Evolutionary conservation across 2,113 vertebrate species (phyloP), one percentile per base, ranked within the genome.

Genomic region (Spermophilus dauricus): DNA sequence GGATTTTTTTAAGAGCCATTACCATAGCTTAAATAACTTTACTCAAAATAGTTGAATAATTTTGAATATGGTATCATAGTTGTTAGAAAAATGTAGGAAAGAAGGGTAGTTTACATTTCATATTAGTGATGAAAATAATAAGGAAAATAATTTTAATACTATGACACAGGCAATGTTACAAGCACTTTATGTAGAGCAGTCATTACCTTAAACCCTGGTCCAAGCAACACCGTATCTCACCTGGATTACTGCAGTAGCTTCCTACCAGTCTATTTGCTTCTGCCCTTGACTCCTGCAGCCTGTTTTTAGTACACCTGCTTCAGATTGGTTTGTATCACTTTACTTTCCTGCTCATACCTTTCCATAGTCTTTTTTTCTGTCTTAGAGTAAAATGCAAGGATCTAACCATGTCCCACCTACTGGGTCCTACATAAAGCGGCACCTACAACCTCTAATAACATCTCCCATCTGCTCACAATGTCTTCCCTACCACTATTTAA

Each of bases 51-150:
- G 6, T 93, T 77, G 20, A 78, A 87, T 75, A 89, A 53, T 26
- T 67, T 61, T 39, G 28, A 89, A 39, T n/a, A 81, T n/a, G 10
- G 90, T 17, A 37, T 80, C 32, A 82, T 75, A 85, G 65, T 85
- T 95, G 90, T 13, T 76, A 30, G n/a, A 80, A 95, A 70, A 8
- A 42, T 28, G 2, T 30, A 80, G 58, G 34, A 92, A 81, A 84
- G 65, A 48, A 24, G 2, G 22, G 61, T 83, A 75, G 81, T 73
- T 86, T 75, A 83, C 72, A 48, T 75, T 86, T 90, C 88, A 48
- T 51, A 77, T 73, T 81, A 72, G n/a, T 87, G 22, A 80, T 80
- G 30, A 91, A 93, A 96, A 88, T 75, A 78, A 76, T 61, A 53
- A 86, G n/a, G 17, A 83, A 84, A 73, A 63, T 87, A 97, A 63